Evolutionary conservation across 1,140 invertebrate species (phyloP).

Genomic region (Drosophila parvula): DNA sequence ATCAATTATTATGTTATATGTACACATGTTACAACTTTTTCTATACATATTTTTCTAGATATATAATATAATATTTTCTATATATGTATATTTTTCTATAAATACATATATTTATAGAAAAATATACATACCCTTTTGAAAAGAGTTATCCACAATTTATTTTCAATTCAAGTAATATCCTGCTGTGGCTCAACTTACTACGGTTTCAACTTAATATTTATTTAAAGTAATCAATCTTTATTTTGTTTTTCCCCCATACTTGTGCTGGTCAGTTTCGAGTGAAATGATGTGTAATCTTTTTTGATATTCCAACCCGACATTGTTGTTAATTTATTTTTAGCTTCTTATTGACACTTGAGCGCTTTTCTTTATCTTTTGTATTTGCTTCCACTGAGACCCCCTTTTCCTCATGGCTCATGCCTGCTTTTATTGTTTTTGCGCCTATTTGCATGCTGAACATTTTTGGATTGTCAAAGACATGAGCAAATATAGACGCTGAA

Average conservation of each 20-base stretch:
- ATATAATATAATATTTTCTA: too few species aligned
- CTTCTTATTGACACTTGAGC: slow-evolving; percentile 3
- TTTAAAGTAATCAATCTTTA: neutral
- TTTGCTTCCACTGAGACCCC: neutral
- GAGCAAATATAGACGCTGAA: slow-evolving; percentile 34
- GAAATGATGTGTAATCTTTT: slow-evolving; percentile 11
- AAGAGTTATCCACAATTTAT: neutral
- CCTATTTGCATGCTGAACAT: slow-evolving; percentile 54
- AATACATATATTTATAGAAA: too few species aligned
- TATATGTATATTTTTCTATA: too few species aligned
- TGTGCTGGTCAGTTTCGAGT: slow-evolving; percentile 33
- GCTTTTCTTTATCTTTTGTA: neutral
- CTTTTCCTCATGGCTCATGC: neutral
- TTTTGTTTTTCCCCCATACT: neutral
- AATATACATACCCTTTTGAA: too few species aligned
- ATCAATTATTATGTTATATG: neutral
- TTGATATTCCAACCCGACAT: slow-evolving; percentile 13
- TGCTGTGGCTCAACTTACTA: neutral
- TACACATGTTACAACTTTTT: neutral
- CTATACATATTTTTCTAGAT: too few species aligned
- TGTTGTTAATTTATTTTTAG: slow-evolving; percentile 34
- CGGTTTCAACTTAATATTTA: neutral
- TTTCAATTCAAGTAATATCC: neutral
- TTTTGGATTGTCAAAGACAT: slow-evolving; percentile 45
- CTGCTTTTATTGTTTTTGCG: slow-evolving; percentile 33